Evolutionary conservation across 1,140 invertebrate genomes (phyloP), one percentile per base, ranked within the genome.

Genomic region (Telenomus remus): DNA sequence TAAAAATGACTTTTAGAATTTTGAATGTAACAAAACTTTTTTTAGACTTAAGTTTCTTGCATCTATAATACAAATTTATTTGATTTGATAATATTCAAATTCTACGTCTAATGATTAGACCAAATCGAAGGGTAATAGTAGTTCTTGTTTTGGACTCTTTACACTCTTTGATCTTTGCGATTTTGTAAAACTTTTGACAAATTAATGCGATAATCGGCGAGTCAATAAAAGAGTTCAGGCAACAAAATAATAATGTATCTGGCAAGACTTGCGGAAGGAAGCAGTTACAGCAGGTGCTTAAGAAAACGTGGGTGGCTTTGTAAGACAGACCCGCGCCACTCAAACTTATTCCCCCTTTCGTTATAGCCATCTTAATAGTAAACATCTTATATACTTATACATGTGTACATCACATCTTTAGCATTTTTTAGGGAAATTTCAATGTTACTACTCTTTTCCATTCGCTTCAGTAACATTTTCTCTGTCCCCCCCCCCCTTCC

Each of bases 231-330:
- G 46, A 56, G 4, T 63, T 63, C 50, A 61, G 33, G 0, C 11
- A 63, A 63, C 55, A 56, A 56, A 61, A 71, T 71, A 64, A 46
- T 56, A 37, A 44, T 34, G 37, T 51, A 46, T 63, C 57, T 56
- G 53, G 59, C 44, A 51, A 19, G n/a, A 59, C 8, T 48, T 13
- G 54, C 75, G 70, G 70, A 70, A 78, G 70, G 76, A 65, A 78
- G 70, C 55, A 74, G 65, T 74, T 70, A 78, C 69, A 65, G 70
- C 76, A 78, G 70, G 76, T 78, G 64, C 70, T 73, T 69, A 53
- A 39, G 57, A 51, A 53, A 78, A 71, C 76, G 76, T 78, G 76
- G 70, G 70, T 74, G 65, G 76, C 65, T 63, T 74, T 34, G 15
- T 16, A 46, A 60, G 46, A 35, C 35, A n/a, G 42, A 44, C n/a